Conservation (phyloP, 2,113 vertebrate species). For the Hyla sarda region DNA sequence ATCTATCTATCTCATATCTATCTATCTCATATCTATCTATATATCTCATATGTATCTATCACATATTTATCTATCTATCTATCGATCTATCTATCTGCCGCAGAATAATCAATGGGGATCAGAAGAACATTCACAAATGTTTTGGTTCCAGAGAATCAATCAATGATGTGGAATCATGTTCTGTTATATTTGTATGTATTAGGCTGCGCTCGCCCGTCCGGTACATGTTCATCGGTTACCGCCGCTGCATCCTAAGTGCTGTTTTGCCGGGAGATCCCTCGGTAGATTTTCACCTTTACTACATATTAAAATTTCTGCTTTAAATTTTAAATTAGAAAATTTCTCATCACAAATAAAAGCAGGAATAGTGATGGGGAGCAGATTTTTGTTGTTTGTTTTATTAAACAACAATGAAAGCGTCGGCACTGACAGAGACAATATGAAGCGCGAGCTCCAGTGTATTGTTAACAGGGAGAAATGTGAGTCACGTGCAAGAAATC, state of each 20-base stretch:
- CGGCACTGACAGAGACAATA: not conserved
- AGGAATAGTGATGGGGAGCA: not conserved
- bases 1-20: too few relatives aligned
- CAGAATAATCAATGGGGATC: constrained; percentile 9
- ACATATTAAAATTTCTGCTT: constrained; percentile 2
- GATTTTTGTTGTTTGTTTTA: not conserved
- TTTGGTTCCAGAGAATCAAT: constrained; percentile 12
- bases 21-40: too few relatives aligned
- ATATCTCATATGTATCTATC: too few relatives aligned
- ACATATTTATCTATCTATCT: too few relatives aligned
- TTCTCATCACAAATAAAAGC: not conserved
- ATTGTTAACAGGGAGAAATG: constrained; percentile 5
- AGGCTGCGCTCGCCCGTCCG: not conserved
- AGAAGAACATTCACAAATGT: not conserved
- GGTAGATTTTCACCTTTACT: not conserved
- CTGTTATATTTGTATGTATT: constrained; percentile 16
- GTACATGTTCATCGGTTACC: not conserved
- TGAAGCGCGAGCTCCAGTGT: not conserved
- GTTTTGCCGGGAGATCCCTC: not conserved
- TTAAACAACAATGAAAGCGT: not conserved
- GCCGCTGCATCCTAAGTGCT: not conserved
- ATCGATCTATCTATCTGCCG: not conserved
- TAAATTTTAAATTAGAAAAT: not conserved
- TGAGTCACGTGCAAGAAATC: not conserved
- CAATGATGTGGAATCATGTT: constrained; percentile 6